These are phyloP conservation scores for Barbus barbus DNA, from an alignment of 2,113 vertebrate genomes.

Conservation along the genomic window DNA sequence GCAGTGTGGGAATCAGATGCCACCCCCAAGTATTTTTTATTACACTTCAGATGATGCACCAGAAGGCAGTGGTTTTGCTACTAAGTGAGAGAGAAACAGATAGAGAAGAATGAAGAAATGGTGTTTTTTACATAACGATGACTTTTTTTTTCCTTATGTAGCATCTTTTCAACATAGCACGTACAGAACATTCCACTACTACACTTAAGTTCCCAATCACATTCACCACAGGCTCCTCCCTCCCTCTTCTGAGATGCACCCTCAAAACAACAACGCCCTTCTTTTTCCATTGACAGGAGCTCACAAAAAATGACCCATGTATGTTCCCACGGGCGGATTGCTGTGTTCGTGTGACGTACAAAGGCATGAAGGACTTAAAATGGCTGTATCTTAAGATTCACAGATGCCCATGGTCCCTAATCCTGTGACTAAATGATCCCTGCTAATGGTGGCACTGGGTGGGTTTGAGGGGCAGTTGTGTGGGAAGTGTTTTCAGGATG, in stretches of 20 bases:
- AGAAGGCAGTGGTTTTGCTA: background rate
- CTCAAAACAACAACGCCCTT: background rate
- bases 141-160: background rate
- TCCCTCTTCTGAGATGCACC: background rate
- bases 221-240: background rate
- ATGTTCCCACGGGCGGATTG: background rate
- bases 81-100: background rate
- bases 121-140: background rate
- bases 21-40: background rate
- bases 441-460: background rate
- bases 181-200: background rate
- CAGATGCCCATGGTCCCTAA: conserved; percentile 9
- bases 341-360: background rate
- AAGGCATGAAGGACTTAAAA: background rate
- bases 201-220: background rate
- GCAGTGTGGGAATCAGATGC: conserved; percentile 16
- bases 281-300: background rate
- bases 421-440: background rate
- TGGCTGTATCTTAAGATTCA: background rate
- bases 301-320: background rate
- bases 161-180: background rate
- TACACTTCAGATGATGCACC: conserved; percentile 10
- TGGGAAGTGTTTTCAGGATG: background rate
- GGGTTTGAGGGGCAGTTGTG: conserved; percentile 31
- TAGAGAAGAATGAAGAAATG: background rate